Evolutionary conservation across 2,113 vertebrate genomes (phyloP), one percentile per base, ranked within the genome.

Genomic region (Panurus biarmicus): DNA sequence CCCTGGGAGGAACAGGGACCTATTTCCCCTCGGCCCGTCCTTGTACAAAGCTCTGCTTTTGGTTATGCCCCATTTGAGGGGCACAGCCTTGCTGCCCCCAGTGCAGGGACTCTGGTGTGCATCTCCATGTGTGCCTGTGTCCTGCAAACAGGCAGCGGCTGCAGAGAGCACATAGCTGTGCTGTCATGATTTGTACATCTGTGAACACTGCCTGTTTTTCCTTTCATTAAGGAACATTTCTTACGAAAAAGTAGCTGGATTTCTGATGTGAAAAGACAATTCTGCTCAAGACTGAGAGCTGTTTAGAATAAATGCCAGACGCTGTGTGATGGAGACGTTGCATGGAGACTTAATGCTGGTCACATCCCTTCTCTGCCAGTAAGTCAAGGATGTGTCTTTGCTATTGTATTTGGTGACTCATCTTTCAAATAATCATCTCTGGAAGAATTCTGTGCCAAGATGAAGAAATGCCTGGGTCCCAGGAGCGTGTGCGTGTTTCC

Each of bases 371-470:
- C 92, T 82, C 96, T 89, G 95, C 92, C 88, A 94, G 88, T 83
- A 92, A 96, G 94, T 95, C 94, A 95, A 93, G 96, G 95, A 95
- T 96, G 94, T 95, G 92, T 88, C 95, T 96, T 92, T 92, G 94
- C 93, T 96, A 82, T 96, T 97, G 95, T 96, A 72, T 95, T 94
- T 90, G 88, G 95, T 96, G 96, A 97, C 90, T 96, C 96, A 96
- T 96, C 95, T 92, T 93, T 96, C 95, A 96, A 89, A 95, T 88
- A 92, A 95, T 95, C 92, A 85, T 94, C 93, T 95, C 90, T 72
- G 77, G 76, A 89, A 93, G 90, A 90, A 94, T 94, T 95, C 85
- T 9, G 58, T 90, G 94, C 93, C 76, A 86, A 85, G 92, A 96
- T 72, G 83, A 93, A 79, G 82, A 94, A 94, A 58, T 36, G 66